phyloP scores from a whole-genome alignment of 2,113 vertebrate genomes.

The Plestiodon gilberti region DNA sequence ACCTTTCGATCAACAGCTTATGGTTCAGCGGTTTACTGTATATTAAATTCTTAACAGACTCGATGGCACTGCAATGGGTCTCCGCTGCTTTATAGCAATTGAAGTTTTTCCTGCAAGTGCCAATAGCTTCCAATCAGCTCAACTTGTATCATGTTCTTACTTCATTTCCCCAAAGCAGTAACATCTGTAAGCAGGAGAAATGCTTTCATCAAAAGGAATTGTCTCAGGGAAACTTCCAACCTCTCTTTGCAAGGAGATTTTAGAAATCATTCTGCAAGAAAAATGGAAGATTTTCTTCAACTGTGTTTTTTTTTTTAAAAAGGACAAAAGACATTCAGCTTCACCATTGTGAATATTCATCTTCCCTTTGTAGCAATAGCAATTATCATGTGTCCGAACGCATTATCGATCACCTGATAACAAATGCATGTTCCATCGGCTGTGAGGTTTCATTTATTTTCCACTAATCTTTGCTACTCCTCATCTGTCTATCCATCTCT shows the following conservation, averaged over 20 bases:
- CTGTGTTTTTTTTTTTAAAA: neutral
- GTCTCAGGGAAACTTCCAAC: slow-evolving; percentile 32
- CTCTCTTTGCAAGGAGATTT: slow-evolving; percentile 36
- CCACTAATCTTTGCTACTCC: rapidly evolving
- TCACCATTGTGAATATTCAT: slow-evolving; percentile 19
- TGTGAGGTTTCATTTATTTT: neutral
- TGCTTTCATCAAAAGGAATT: slow-evolving; percentile 43
- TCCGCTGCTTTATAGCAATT: neutral
- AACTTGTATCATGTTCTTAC: slow-evolving; percentile 24
- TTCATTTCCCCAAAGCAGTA: slow-evolving; percentile 56
- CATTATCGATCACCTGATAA: slow-evolving; percentile 5
- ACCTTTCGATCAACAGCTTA: too few species aligned
- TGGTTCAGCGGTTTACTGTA: too few species aligned
- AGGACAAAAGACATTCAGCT: neutral
- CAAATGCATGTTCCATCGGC: neutral
- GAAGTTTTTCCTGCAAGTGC: slow-evolving; percentile 27
- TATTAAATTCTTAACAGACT: neutral
- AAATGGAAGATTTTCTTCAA: slow-evolving; percentile 11
- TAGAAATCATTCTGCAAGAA: slow-evolving; percentile 23
- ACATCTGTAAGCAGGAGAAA: slow-evolving; percentile 62
- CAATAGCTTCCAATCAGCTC: slow-evolving; percentile 38
- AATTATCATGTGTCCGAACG: rapidly evolving
- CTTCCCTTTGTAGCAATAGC: slow-evolving; percentile 31
- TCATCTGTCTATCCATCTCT: rapidly evolving
- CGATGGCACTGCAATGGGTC: neutral